phyloP scores from a whole-genome alignment of 2,113 vertebrate genomes.

The Leptodactylus fuscus region DNA sequence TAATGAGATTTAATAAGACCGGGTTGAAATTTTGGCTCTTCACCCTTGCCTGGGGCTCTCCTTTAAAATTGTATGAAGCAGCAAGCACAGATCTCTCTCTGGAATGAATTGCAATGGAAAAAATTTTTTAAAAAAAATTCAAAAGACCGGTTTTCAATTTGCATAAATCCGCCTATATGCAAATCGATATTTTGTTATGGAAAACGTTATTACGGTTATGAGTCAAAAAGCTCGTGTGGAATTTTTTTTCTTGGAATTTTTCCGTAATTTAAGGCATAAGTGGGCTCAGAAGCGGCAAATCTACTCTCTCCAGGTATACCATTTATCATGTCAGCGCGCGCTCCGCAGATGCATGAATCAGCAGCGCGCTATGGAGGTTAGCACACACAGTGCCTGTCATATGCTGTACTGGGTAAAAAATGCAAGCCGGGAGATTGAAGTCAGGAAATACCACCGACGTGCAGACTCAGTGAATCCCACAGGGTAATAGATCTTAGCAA shows the following conservation, averaged over 20 bases:
- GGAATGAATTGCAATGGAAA: background rate
- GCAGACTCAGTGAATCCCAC: conserved; percentile 36
- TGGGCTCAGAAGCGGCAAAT: background rate
- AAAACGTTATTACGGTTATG: background rate
- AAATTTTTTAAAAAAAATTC: too few relatives aligned
- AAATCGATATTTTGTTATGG: background rate
- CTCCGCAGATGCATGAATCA: conserved; percentile 20
- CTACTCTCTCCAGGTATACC: background rate
- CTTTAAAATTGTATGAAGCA: conserved; percentile 49
- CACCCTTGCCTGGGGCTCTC: conserved; percentile 40
- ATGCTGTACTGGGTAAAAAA: conserved; percentile 7
- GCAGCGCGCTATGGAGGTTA: background rate
- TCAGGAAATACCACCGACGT: conserved; percentile 47
- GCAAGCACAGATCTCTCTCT: conserved; percentile 6
- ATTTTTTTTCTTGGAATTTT: too few relatives aligned
- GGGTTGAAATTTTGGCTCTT: conserved; percentile 47
- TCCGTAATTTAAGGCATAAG: background rate
- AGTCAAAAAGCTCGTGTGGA: too few relatives aligned
- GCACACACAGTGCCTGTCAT: background rate
- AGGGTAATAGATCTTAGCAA: conserved; percentile 13
- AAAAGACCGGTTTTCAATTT: background rate
- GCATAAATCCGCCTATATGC: background rate
- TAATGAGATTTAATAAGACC: conserved; percentile 51
- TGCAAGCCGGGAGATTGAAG: background rate
- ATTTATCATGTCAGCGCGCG: conserved; percentile 11